Percentiles rank a stretch among this genome's conserved stretches.
These are phyloP conservation scores for Sporophila hypoxantha DNA, from an alignment of 2,113 vertebrate genomes.

Conservation along the genomic window DNA sequence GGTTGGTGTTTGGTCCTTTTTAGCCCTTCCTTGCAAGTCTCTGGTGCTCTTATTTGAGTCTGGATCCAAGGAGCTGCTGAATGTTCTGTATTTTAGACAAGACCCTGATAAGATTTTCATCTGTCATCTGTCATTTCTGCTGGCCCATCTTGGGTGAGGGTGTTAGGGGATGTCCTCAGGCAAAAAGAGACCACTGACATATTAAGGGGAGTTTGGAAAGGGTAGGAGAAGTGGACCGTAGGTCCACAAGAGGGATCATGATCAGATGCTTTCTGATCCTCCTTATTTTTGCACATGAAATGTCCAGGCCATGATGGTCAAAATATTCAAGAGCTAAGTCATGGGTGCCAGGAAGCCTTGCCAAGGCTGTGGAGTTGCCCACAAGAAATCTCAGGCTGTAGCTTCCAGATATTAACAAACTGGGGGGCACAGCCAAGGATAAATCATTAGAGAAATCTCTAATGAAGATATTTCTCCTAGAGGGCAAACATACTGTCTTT, in stretches of 20 bases:
- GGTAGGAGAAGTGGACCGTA: not conserved
- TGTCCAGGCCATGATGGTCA: not conserved
- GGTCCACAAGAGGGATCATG: not conserved
- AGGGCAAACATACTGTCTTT: not conserved
- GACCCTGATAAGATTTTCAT: not conserved
- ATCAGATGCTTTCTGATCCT: not conserved
- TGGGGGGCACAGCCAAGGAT: not conserved
- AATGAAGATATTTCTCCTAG: not conserved
- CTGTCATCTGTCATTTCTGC: not conserved
- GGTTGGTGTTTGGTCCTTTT: not conserved
- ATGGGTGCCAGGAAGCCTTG: not conserved
- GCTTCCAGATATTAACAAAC: not conserved
- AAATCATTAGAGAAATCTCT: not conserved
- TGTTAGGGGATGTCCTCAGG: not conserved
- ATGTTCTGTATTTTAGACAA: not conserved
- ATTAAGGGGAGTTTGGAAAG: not conserved
- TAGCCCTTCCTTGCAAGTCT: not conserved
- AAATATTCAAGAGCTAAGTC: not conserved
- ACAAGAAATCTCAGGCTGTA: not conserved
- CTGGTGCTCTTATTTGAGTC: not conserved
- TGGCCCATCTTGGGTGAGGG: fast-evolving
- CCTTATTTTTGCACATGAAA: not conserved
- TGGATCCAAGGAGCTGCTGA: fast-evolving
- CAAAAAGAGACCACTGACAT: not conserved
- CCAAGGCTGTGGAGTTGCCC: not conserved